Evolutionary conservation across 2,797 vertebrate genomes (phyloP).

Genomic region (Enteromius mattozi): DNA sequence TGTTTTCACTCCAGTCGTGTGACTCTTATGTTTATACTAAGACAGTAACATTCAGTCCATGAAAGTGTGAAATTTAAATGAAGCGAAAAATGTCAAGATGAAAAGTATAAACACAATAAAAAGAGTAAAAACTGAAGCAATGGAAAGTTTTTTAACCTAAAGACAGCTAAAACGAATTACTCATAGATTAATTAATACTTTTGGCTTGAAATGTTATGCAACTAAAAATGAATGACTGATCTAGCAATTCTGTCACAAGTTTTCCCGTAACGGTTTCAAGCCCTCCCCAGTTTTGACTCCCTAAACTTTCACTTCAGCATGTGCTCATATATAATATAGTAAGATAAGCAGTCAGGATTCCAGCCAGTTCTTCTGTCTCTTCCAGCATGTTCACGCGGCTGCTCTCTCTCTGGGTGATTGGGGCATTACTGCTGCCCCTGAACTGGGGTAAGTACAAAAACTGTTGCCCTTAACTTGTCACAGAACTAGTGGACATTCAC

Average conservation of each 20-base stretch:
- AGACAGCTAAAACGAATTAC: background rate
- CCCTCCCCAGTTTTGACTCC: slow-evolving; percentile 12
- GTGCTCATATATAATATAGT: slow-evolving; percentile 14
- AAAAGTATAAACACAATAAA: background rate
- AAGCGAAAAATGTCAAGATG: background rate
- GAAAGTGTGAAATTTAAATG: background rate
- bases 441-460: slow-evolving; percentile 70
- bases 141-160: background rate
- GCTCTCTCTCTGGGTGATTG: slow-evolving; percentile 63
- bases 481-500: slow-evolving; percentile 2
- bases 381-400: slow-evolving; percentile 64
- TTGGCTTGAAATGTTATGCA: background rate
- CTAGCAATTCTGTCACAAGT: background rate
- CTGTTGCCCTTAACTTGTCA: background rate
- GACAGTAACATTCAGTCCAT: background rate
- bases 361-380: slow-evolving; percentile 34
- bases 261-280: background rate
- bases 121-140: background rate
- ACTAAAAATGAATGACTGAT: background rate
- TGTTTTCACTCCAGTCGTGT: background rate
- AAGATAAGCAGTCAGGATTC: background rate
- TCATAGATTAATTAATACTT: background rate
- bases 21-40: background rate
- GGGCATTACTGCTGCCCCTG: slow-evolving; percentile 59
- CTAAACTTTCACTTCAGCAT: background rate